These are phyloP conservation scores for Tympanuchus pallidicinctus DNA, from an alignment of 2,113 vertebrate genomes.

Conservation along the genomic window DNA sequence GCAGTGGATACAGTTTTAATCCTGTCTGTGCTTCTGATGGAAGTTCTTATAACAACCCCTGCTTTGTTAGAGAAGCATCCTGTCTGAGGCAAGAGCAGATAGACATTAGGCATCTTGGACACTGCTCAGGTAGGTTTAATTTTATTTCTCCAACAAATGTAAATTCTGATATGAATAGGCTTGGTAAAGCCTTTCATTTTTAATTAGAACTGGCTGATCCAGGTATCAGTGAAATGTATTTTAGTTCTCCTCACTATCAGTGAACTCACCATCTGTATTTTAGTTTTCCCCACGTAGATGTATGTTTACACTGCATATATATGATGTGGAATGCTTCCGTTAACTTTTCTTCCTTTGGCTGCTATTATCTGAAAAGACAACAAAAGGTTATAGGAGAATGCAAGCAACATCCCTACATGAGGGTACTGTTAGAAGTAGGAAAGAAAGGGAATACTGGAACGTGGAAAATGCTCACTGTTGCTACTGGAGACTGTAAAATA, in stretches of 20 bases:
- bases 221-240: neutral
- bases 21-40: conserved; percentile 94
- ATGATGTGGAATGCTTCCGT: neutral
- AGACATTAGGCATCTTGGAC: conserved; percentile 92
- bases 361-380: neutral
- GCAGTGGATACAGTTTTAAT: conserved; percentile 97
- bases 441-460: neutral
- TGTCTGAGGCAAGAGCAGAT: conserved; percentile 97
- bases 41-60: conserved; percentile 94
- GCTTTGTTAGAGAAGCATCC: conserved; percentile 93
- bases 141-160: neutral
- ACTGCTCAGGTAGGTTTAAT: conserved; percentile 86
- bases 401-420: neutral
- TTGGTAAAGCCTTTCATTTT: neutral
- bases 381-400: neutral
- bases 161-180: neutral
- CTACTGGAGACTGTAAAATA: neutral
- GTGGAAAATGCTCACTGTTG: neutral
- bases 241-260: neutral
- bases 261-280: neutral
- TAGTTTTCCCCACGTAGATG: neutral
- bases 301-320: neutral
- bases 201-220: neutral
- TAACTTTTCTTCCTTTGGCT: neutral
- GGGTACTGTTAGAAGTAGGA: neutral